These are phyloP conservation scores for Odocoileus hemionus DNA, from an alignment of 2,113 vertebrate species.

Conservation along the genomic window DNA sequence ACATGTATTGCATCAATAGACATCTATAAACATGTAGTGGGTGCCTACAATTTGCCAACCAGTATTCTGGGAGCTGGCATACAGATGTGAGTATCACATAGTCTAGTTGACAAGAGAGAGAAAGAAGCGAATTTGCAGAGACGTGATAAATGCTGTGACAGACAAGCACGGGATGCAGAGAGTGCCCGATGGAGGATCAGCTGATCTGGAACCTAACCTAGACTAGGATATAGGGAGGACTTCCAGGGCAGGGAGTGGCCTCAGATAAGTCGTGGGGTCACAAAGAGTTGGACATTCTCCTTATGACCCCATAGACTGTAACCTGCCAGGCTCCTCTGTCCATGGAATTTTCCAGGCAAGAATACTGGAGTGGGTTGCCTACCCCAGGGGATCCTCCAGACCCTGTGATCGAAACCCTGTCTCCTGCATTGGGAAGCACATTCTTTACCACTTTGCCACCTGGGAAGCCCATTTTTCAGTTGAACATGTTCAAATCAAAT, in stretches of 20 bases:
- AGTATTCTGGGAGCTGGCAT: not conserved
- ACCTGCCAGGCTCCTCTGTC: not conserved
- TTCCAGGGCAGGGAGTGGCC: not conserved
- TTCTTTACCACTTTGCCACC: not conserved
- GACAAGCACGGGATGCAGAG: not conserved
- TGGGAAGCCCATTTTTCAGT: not conserved
- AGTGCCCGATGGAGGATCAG: rapidly evolving
- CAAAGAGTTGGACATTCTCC: not conserved
- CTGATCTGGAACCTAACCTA: not conserved
- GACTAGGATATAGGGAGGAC: no score
- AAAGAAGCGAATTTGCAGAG: not conserved
- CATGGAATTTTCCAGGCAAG: not conserved
- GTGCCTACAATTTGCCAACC: not conserved
- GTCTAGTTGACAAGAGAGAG: not conserved
- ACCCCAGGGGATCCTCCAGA: not conserved
- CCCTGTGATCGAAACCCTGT: not conserved
- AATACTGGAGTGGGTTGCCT: not conserved
- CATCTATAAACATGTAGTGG: not conserved
- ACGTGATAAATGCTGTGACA: rapidly evolving
- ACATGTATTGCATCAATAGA: not conserved
- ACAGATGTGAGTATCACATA: rapidly evolving
- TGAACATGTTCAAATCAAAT: not conserved
- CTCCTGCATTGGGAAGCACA: not conserved
- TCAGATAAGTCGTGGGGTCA: not conserved
- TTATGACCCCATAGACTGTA: not conserved